Base-by-base conservation (phyloP, 2,888 invertebrate genomes). In the Lasius fuliginosus region DNA sequence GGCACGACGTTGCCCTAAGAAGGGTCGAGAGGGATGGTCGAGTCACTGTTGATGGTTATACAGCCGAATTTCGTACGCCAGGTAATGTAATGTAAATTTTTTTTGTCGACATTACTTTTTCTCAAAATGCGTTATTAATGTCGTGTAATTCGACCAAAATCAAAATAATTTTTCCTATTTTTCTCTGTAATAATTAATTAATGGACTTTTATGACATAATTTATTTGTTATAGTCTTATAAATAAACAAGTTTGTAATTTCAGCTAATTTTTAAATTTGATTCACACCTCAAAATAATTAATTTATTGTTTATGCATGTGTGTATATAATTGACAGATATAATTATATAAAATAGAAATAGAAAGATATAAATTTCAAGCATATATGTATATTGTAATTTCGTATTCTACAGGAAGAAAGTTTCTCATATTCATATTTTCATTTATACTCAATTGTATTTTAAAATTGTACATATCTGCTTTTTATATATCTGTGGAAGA, bases 1-100 rank as follows among this genome's bases (percentile, higher is more conserved):
- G 99, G 98, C 99, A 99, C 94, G 98, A 98, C 93, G 97, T 99
- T 58, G 96, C 97, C 15, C 95, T 99, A 86, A 96, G 98, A 82
- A 96, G 98, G 75, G 97, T 97, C 85, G 98, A 98, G 2, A 96
- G 98, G 89, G 98, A 98, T 83, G 98, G 98, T 6, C 96, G 98
- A 90, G 97, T 99, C 74, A 97, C 97, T n/a, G 98, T 99, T 0
- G 98, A 98, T 94, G 97, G 98, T 0, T 97, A 97, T 73, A 97
- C 97, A 92, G 97, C 98, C n/a, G 98, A 98, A 93, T 99, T 98
- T 93, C 97, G 97, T 86, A 98, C 98, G 18, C 97, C 98, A 90
- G 98, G 98, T 97, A 94, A 94, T 12, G 18, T 15, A 69, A 56
- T 0, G 12, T 30, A 23, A 0, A 1, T 27, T 11, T 91, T 46